phyloP scores from a whole-genome alignment of 64 coral and sea anemone genomes.

The Stichodactyla helianthus region DNA sequence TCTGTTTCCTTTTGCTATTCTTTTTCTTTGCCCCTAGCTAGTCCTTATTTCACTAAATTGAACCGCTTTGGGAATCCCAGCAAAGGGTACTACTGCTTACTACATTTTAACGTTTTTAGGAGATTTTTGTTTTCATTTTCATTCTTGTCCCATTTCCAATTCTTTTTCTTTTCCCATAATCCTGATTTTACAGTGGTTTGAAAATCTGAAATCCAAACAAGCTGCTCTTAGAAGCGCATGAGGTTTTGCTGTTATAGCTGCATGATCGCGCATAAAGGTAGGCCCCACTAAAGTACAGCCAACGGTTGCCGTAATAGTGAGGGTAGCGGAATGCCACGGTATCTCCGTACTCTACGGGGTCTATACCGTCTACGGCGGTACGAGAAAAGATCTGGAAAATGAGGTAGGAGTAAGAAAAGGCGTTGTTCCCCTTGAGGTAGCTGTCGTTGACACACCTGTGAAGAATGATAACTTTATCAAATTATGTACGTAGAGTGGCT shows the following conservation, averaged over 20 bases:
- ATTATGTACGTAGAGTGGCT: no score
- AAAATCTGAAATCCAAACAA: constrained; percentile 52
- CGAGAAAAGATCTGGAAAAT: constrained; percentile 48
- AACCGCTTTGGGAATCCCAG: no score
- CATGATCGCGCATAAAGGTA: constrained; percentile 31
- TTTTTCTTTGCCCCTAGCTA: no score
- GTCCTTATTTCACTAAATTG: no score
- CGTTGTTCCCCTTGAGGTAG: constrained; percentile 13
- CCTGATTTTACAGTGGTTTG: constrained; percentile 33
- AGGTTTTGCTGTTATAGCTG: background rate
- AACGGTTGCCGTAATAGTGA: background rate
- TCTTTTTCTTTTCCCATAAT: no score
- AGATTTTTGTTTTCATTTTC: no score
- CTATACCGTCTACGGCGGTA: constrained; percentile 19
- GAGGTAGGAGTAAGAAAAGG: background rate
- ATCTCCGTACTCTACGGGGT: constrained; percentile 56
- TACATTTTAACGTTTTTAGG: no score
- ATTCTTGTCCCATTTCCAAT: no score
- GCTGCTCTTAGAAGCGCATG: constrained; percentile 20
- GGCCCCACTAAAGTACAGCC: constrained; percentile 24
- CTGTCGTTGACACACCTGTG: constrained; percentile 13
- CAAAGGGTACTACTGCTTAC: no score
- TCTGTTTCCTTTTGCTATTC: no score
- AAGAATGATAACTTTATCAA: background rate
- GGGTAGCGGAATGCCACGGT: constrained; percentile 44